Conservation (phyloP, 2,888 invertebrate genomes). For the Drosophila picticornis region DNA sequence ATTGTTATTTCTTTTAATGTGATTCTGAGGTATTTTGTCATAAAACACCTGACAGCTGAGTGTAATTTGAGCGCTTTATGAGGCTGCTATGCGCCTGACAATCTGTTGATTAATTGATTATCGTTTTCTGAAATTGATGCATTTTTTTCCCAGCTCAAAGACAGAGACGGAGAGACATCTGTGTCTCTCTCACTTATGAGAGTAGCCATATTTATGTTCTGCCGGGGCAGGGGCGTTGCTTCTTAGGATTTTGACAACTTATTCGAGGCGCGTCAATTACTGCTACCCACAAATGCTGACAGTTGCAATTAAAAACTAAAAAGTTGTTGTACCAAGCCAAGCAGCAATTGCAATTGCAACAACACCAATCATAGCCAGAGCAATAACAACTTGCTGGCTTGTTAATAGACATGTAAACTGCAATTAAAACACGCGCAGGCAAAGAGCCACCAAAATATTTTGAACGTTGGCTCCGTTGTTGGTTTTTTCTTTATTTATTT, state of each 20-base stretch:
- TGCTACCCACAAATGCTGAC: conserved; percentile 74
- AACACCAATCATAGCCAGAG: conserved; percentile 21
- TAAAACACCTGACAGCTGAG: conserved; percentile 62
- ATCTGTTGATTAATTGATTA: conserved; percentile 59
- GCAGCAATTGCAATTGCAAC: conserved; percentile 32
- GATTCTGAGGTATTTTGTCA: conserved; percentile 62
- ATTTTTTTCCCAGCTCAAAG: conserved; percentile 16
- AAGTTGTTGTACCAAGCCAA: conserved; percentile 30
- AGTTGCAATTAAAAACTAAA: conserved; percentile 74
- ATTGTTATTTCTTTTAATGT: conserved; percentile 44
- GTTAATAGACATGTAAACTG: conserved; percentile 80
- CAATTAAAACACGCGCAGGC: conserved; percentile 72
- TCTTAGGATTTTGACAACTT: conserved; percentile 61
- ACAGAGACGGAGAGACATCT: background rate
- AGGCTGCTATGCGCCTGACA: conserved; percentile 54
- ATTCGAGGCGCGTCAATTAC: conserved; percentile 66
- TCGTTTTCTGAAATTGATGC: conserved; percentile 49
- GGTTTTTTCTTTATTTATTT: conserved; percentile 34
- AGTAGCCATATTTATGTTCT: background rate
- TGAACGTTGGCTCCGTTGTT: conserved; percentile 54
- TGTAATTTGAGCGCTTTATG: conserved; percentile 55
- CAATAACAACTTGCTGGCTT: conserved; percentile 45
- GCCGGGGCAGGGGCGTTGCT: conserved; percentile 37
- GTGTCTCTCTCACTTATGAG: background rate
- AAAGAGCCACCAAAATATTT: conserved; percentile 69